These are phyloP conservation scores for Chaunax sp. DNA, from an alignment of 2,797 vertebrate species.

Conservation along the genomic window DNA sequence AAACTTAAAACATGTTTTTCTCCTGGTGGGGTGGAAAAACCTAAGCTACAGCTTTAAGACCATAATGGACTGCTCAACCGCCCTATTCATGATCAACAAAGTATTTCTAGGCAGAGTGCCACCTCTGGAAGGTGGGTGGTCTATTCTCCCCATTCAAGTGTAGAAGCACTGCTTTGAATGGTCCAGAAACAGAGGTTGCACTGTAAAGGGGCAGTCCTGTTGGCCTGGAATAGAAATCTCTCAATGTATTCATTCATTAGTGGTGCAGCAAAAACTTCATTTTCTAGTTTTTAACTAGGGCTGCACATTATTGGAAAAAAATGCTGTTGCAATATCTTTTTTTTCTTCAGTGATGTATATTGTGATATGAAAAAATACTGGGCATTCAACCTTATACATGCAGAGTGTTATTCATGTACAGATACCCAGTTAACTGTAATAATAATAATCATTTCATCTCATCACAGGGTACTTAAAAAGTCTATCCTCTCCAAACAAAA, in stretches of 20 bases:
- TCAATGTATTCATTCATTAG: neutral
- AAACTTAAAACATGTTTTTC: neutral
- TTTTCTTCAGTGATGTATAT: no score
- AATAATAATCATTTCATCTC: no score
- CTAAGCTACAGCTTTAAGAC: conserved; percentile 35
- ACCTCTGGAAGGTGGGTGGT: conserved; percentile 49
- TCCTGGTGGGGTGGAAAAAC: neutral
- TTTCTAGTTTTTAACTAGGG: no score
- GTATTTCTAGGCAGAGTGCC: conserved; percentile 49
- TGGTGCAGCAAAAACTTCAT: neutral
- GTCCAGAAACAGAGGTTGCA: conserved; percentile 9
- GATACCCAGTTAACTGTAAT: no score
- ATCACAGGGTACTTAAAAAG: no score
- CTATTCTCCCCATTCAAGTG: conserved; percentile 28
- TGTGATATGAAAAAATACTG: no score
- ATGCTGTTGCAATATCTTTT: no score
- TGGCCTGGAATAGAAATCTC: neutral
- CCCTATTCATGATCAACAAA: conserved; percentile 55
- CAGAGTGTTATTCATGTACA: no score
- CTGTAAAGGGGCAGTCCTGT: neutral
- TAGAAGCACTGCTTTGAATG: conserved; percentile 11
- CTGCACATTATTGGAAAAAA: no score
- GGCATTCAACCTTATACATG: no score
- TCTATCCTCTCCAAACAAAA: no score
- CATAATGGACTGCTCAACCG: conserved; percentile 13